Evolutionary conservation across 2,797 vertebrate genomes (phyloP).

Genomic region (Prunella strophiata): DNA sequence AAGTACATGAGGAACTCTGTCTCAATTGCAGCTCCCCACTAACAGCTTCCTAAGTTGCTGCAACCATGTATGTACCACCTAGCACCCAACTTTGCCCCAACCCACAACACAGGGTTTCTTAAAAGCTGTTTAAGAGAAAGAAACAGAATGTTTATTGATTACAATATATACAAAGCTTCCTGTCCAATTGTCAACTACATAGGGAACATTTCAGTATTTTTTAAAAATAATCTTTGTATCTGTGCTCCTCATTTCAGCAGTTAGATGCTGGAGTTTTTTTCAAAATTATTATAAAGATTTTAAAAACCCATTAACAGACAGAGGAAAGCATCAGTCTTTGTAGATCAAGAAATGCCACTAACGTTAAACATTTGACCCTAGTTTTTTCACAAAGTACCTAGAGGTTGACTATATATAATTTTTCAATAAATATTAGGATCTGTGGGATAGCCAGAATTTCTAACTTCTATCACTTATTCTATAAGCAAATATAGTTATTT

Average conservation of each 20-base stretch:
- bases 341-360: neutral
- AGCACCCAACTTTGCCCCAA: neutral
- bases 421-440: neutral
- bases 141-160: neutral
- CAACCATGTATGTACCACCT: neutral
- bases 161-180: neutral
- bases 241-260: neutral
- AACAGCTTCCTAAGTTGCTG: neutral
- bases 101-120: neutral
- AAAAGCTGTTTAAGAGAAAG: neutral
- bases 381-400: neutral
- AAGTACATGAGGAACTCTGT: neutral
- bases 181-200: neutral
- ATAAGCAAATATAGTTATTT: neutral
- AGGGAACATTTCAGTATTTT: neutral
- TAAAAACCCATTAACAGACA: accelerated
- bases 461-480: neutral
- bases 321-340: neutral
- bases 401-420: neutral
- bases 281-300: neutral
- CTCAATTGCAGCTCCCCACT: neutral
- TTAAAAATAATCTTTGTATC: neutral
- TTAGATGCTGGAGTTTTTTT: neutral
- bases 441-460: neutral
- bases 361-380: neutral